Evolutionary conservation across 2,888 invertebrate genomes (phyloP).

Genomic region (Eristalis intricaria): DNA sequence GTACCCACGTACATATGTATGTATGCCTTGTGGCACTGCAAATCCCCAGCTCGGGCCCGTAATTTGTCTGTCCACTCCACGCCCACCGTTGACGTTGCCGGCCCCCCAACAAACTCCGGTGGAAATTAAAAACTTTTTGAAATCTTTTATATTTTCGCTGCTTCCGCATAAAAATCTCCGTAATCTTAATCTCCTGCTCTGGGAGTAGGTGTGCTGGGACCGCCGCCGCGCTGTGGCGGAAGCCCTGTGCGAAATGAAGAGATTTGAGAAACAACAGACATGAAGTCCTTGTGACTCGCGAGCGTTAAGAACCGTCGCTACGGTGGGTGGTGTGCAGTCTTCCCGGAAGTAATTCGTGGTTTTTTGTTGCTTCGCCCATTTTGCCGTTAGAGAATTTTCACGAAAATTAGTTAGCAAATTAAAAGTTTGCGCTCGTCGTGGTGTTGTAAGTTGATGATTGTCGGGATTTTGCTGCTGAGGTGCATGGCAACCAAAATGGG

Average conservation of each 20-base stretch:
- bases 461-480: slow-evolving; percentile 21
- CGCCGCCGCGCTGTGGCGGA: not conserved
- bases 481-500: not conserved
- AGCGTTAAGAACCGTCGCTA: slow-evolving; percentile 1
- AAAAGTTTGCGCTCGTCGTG: slow-evolving; percentile 57
- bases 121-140: slow-evolving; percentile 65
- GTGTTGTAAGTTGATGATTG: slow-evolving; percentile 63
- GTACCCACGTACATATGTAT: not conserved
- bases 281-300: slow-evolving; percentile 40
- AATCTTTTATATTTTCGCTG: slow-evolving; percentile 53
- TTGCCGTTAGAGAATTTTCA: slow-evolving; percentile 30
- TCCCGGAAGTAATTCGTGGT: slow-evolving; percentile 61
- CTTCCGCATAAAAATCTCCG: slow-evolving; percentile 39
- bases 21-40: slow-evolving; percentile 41
- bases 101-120: not conserved
- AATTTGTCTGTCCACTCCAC: slow-evolving; percentile 36
- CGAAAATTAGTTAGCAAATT: slow-evolving; percentile 69
- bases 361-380: slow-evolving; percentile 47
- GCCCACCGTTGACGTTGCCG: not conserved
- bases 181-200: slow-evolving; percentile 50
- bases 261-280: slow-evolving; percentile 19
- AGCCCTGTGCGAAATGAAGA: not conserved
- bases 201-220: slow-evolving; percentile 6
- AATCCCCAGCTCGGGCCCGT: slow-evolving; percentile 19
- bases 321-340: slow-evolving; percentile 28